Conservation (phyloP, 1,140 invertebrate species). For the Mizuhopecten yessoensis region DNA sequence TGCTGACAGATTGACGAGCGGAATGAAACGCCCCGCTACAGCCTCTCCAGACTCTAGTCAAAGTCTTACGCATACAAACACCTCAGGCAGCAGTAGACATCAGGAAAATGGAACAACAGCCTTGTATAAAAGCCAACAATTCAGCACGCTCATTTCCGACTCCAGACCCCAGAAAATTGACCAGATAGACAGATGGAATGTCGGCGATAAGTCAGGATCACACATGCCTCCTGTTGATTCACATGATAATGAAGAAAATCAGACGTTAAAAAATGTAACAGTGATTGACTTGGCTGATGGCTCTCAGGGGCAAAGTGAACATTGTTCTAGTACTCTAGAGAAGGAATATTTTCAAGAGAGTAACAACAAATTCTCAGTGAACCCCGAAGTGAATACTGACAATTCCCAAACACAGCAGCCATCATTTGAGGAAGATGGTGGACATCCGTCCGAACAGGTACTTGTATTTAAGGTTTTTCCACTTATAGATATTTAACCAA, state of each 20-base stretch:
- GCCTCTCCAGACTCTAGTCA: slow-evolving; percentile 40
- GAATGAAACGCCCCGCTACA: not conserved
- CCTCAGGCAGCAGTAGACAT: slow-evolving; percentile 3
- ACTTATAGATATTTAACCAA: too few relatives aligned
- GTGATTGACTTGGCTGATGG: slow-evolving; percentile 19
- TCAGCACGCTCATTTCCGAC: slow-evolving; percentile 50
- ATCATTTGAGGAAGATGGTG: not conserved
- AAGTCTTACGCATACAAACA: slow-evolving; percentile 21
- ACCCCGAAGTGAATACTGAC: not conserved
- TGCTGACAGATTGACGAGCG: not conserved
- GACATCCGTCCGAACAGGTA: not conserved
- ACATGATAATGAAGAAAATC: not conserved
- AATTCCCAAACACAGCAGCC: not conserved
- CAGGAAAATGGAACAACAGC: slow-evolving; percentile 36
- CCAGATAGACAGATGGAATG: not conserved
- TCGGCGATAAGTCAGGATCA: not conserved
- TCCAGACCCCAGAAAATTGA: slow-evolving; percentile 40
- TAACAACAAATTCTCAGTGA: not conserved
- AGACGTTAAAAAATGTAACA: not conserved
- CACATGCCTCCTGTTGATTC: not conserved
- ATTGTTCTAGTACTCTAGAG: not conserved
- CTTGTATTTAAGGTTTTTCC: too few relatives aligned
- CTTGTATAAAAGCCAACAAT: slow-evolving; percentile 52
- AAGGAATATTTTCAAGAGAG: not conserved
- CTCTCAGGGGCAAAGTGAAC: not conserved